Percentiles rank a stretch among this genome's conserved stretches.
These are phyloP conservation scores for Lysandra coridon DNA, from an alignment of 2,888 invertebrate genomes.

Conservation along the genomic window DNA sequence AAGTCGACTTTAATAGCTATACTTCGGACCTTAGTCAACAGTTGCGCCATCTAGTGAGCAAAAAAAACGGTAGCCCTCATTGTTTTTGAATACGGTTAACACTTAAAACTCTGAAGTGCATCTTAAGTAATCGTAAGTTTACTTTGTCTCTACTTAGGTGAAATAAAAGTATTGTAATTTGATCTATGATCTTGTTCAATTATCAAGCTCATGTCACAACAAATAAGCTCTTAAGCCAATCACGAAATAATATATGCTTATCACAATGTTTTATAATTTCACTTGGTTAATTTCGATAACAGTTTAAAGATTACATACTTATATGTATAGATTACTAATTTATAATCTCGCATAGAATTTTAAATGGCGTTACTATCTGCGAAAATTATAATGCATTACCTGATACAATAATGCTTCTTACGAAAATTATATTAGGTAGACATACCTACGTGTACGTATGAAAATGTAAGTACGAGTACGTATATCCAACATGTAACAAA, in stretches of 20 bases:
- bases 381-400: neutral
- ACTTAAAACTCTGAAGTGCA: no score
- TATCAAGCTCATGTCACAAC: neutral
- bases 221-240: neutral
- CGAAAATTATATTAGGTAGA: neutral
- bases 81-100: no score
- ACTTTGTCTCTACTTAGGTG: neutral
- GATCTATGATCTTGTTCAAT: neutral
- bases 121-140: neutral
- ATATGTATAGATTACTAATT: neutral
- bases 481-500: neutral
- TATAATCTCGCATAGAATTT: neutral
- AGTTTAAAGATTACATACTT: neutral
- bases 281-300: neutral
- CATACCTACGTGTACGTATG: neutral
- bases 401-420: neutral
- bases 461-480: neutral
- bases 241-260: neutral
- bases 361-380: neutral
- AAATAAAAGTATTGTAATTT: neutral
- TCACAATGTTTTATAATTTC: neutral
- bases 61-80: no score
- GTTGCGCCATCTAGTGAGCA: no score
- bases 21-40: no score
- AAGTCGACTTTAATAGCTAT: no score